phyloP scores from a whole-genome alignment of 1,140 invertebrate species.

The Zaprionus kolodkinae region DNA sequence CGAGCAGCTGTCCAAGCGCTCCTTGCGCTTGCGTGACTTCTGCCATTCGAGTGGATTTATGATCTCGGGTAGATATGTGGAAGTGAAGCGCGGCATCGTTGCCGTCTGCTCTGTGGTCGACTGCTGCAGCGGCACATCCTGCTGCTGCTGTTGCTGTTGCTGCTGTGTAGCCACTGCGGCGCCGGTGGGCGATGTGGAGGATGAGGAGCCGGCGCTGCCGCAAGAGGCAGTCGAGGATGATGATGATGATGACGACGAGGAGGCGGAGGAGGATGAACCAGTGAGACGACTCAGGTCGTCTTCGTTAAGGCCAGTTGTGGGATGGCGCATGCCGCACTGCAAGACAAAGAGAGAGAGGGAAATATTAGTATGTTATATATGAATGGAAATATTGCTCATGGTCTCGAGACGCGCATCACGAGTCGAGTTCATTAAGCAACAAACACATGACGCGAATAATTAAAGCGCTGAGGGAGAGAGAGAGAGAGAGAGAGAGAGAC shows the following conservation, averaged over 20 bases:
- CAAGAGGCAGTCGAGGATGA: slow-evolving; percentile 67
- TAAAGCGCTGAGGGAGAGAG: background rate
- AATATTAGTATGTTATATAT: background rate
- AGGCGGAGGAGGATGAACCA: slow-evolving; percentile 78
- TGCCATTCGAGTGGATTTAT: slow-evolving; percentile 82
- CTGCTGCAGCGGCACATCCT: slow-evolving; percentile 7
- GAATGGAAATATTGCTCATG: slow-evolving; percentile 28
- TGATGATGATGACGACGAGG: slow-evolving; percentile 46
- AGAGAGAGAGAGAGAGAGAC: background rate
- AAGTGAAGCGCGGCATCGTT: slow-evolving; percentile 79
- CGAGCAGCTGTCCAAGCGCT: slow-evolving; percentile 89
- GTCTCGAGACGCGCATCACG: slow-evolving; percentile 38
- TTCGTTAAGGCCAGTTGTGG: slow-evolving; percentile 84
- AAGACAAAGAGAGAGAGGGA: slow-evolving; percentile 14
- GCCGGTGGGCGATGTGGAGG: slow-evolving; percentile 57
- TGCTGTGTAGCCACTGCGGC: slow-evolving; percentile 25
- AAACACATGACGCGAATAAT: slow-evolving; percentile 47
- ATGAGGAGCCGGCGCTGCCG: slow-evolving; percentile 69
- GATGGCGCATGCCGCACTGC: slow-evolving; percentile 84
- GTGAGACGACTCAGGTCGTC: slow-evolving; percentile 84
- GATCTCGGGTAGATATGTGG: slow-evolving; percentile 81
- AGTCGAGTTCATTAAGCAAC: slow-evolving; percentile 37
- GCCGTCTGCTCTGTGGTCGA: slow-evolving; percentile 42
- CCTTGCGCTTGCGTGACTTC: slow-evolving; percentile 89
- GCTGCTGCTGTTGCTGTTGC: slow-evolving; percentile 32